phyloP scores from a whole-genome alignment of 2,888 invertebrate genomes.

The Nyleta sp. region DNA sequence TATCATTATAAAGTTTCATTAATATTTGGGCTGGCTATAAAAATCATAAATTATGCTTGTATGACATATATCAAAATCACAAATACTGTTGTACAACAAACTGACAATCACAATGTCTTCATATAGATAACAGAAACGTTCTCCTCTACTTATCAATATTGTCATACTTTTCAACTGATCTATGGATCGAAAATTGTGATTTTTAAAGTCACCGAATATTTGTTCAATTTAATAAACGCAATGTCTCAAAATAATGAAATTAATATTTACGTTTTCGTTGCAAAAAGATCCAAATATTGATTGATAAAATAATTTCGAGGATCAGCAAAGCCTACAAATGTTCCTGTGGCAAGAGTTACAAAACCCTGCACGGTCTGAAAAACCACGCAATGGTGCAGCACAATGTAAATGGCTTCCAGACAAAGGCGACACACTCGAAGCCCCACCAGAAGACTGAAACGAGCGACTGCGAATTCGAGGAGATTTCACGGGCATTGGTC shows the following conservation, averaged over 20 bases:
- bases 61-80: no score
- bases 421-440: slow-evolving; percentile 51
- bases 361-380: slow-evolving; percentile 90
- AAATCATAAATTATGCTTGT: no score
- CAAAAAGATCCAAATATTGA: not conserved
- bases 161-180: no score
- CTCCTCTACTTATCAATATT: no score
- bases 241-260: not conserved
- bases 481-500: slow-evolving; percentile 38
- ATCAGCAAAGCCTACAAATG: slow-evolving; percentile 92
- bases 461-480: slow-evolving; percentile 56
- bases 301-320: slow-evolving; percentile 82
- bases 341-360: slow-evolving; percentile 93
- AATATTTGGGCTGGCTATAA: no score
- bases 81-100: no score
- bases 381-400: slow-evolving; percentile 86
- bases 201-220: no score
- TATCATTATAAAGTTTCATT: no score
- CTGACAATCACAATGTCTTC: no score
- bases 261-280: not conserved
- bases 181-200: no score
- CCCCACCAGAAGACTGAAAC: slow-evolving; percentile 53
- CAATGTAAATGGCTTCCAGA: slow-evolving; percentile 68
- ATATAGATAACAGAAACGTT: no score
- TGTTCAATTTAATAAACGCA: no score